A percentile compares a stretch with the other conserved stretches of the same genome.
Evolutionary conservation across 2,888 invertebrate species (phyloP).

Genomic region (Ditula angustiorana): DNA sequence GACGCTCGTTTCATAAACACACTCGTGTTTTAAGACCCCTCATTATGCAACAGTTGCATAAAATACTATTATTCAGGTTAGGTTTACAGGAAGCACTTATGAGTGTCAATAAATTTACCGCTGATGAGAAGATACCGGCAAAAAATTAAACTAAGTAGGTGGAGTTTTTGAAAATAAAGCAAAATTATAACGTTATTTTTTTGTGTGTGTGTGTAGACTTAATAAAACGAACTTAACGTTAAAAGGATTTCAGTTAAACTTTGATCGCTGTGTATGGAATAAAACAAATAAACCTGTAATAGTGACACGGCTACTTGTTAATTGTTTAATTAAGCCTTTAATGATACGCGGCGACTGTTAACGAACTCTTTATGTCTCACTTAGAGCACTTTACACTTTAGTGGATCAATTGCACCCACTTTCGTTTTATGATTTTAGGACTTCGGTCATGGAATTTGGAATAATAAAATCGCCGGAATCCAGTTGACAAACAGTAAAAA

Average conservation of each 20-base stretch:
- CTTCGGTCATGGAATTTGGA: not conserved
- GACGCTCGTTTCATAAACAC: no score
- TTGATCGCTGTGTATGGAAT: not conserved
- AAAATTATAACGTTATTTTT: no score
- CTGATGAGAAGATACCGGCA: no score
- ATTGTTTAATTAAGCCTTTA: conserved; percentile 24
- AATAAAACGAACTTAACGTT: not conserved
- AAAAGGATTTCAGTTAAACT: not conserved
- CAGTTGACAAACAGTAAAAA: not conserved
- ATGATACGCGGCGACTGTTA: conserved; percentile 9
- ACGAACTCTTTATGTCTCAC: conserved; percentile 7
- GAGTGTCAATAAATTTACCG: no score
- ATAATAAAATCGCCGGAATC: not conserved
- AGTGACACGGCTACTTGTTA: conserved; percentile 13
- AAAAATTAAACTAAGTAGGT: no score
- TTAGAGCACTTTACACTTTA: conserved; percentile 14
- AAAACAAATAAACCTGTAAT: not conserved
- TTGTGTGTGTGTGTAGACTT: not conserved
- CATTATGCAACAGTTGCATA: no score
- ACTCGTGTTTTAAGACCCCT: no score
- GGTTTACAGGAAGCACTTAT: no score
- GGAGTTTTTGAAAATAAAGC: no score
- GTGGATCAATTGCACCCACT: conserved; percentile 15
- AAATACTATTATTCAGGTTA: no score
- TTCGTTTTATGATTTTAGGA: conserved; percentile 9